phyloP scores from a whole-genome alignment of 1,140 invertebrate species.

The Brachionus calyciflorus region DNA sequence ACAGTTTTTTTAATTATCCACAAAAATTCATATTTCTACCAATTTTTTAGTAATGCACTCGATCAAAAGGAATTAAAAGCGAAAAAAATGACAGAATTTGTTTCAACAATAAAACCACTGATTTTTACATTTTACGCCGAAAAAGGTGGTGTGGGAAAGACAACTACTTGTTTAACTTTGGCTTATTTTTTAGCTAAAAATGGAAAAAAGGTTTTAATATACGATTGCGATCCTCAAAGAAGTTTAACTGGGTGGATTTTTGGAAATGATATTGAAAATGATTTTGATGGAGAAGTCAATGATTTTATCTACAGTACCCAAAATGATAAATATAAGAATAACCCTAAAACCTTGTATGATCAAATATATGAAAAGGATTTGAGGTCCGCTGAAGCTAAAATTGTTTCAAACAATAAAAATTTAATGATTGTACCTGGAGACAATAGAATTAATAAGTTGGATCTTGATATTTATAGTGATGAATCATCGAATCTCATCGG shows the following conservation, averaged over 20 bases:
- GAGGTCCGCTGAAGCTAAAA: neutral
- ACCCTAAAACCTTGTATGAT: neutral
- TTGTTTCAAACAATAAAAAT: neutral
- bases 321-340: neutral
- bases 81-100: neutral
- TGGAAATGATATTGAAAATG: constrained; percentile 5
- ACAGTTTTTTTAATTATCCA: no score
- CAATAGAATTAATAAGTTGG: neutral
- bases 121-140: constrained; percentile 36
- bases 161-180: neutral
- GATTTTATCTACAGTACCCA: neutral
- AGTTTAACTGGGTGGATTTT: neutral
- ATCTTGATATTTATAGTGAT: neutral
- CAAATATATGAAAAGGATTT: neutral
- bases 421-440: neutral
- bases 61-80: neutral
- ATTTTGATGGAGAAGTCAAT: neutral
- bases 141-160: constrained; percentile 35
- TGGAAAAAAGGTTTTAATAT: neutral
- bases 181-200: neutral
- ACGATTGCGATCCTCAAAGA: constrained; percentile 30
- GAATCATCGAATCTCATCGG: neutral
- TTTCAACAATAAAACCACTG: neutral
- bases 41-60: no score
- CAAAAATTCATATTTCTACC: no score